Conservation (phyloP, 1,140 invertebrate genomes). For the Drosophila lacertosa region DNA sequence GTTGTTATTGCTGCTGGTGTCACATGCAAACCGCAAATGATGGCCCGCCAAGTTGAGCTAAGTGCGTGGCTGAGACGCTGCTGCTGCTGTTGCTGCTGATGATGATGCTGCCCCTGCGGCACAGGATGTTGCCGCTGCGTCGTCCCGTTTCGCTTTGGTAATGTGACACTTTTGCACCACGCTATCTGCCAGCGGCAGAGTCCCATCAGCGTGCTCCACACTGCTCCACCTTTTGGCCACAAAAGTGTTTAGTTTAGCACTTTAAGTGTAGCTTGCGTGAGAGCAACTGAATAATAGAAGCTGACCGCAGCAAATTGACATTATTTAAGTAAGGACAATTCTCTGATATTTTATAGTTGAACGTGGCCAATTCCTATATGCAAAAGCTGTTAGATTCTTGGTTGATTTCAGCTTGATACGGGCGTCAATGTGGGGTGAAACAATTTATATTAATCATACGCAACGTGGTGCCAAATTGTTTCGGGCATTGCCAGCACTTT, state of each 20-base stretch:
- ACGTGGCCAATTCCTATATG: no score
- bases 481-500: constrained; percentile 46
- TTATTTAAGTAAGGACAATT: no score
- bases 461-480: constrained; percentile 74
- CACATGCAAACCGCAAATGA: constrained; percentile 34
- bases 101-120: constrained; percentile 25
- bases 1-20: constrained; percentile 14
- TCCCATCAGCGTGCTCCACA: background rate
- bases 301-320: no score
- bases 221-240: constrained; percentile 19
- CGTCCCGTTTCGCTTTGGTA: constrained; percentile 46
- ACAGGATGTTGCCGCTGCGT: background rate
- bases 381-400: background rate
- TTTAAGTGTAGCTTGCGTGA: constrained; percentile 6
- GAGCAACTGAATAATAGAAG: no score
- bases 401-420: background rate
- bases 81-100: constrained; percentile 2
- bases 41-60: constrained; percentile 17
- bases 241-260: constrained; percentile 38
- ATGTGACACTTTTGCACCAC: constrained; percentile 73
- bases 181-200: constrained; percentile 48
- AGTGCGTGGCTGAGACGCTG: constrained; percentile 18
- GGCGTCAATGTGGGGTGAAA: constrained; percentile 26
- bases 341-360: no score
- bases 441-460: constrained; percentile 76